A percentile compares a stretch with the other conserved stretches of the same genome.
Evolutionary conservation across 1,140 invertebrate species (phyloP).

Genomic region (Mya arenaria): DNA sequence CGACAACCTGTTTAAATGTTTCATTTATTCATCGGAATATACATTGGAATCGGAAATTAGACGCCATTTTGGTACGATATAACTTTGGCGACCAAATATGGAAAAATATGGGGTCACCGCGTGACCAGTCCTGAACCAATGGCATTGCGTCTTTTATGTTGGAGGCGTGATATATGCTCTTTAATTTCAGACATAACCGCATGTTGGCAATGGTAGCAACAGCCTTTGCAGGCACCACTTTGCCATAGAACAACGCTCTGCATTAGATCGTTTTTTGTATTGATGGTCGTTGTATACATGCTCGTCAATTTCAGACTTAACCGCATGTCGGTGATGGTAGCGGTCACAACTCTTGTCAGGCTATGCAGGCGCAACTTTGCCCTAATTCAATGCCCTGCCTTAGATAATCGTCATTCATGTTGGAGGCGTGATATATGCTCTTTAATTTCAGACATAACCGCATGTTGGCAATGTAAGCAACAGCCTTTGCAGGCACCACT

Average conservation of each 20-base stretch:
- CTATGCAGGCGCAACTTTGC: conserved; percentile 49
- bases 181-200: neutral
- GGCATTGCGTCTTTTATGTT: neutral
- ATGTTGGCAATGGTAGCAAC: neutral
- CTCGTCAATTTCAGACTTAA: conserved; percentile 54
- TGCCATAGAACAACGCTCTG: neutral
- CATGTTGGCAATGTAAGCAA: neutral
- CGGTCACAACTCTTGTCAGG: conserved; percentile 48
- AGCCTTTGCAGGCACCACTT: neutral
- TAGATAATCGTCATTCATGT: conserved; percentile 58
- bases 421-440: conserved; percentile 73
- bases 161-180: neutral
- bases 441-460: conserved; percentile 56
- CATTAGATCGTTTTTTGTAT: neutral
- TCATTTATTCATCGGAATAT: too few relatives aligned
- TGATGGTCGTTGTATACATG: neutral
- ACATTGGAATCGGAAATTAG: too few relatives aligned
- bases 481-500: neutral
- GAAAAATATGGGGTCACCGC: too few relatives aligned
- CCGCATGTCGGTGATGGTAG: conserved; percentile 55
- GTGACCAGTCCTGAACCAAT: neutral
- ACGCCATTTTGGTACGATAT: too few relatives aligned
- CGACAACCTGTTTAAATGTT: too few relatives aligned
- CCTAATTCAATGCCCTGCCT: conserved; percentile 56
- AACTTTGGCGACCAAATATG: too few relatives aligned